A percentile compares a stretch with the other conserved stretches of the same genome.
Conservation (phyloP, 2,113 vertebrate species). For the Clinocottus analis region DNA sequence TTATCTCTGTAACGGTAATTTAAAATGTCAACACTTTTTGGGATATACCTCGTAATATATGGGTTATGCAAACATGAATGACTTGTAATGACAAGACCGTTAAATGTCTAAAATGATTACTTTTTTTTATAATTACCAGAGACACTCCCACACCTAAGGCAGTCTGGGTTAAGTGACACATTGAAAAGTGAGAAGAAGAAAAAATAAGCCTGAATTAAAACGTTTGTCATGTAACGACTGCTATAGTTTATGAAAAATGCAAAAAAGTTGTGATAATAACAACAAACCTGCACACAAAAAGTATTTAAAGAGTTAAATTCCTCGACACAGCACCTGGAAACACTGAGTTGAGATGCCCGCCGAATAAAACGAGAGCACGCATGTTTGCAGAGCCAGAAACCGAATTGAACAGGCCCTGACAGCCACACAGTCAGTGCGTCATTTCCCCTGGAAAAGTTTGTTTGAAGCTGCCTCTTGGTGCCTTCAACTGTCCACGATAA, state of each 20-base stretch:
- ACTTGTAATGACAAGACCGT: not conserved
- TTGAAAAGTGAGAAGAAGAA: not conserved
- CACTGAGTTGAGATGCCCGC: constrained; percentile 39
- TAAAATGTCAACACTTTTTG: not conserved
- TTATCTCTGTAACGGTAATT: too few relatives aligned
- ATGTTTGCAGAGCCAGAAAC: constrained; percentile 8
- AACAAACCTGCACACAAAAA: not conserved
- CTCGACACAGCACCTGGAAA: constrained; percentile 50
- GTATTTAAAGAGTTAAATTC: constrained; percentile 58
- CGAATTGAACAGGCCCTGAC: constrained; percentile 34
- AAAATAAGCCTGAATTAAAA: not conserved
- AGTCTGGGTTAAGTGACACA: not conserved
- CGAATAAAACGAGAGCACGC: constrained; percentile 39
- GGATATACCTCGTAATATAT: too few relatives aligned
- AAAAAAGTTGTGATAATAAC: not conserved
- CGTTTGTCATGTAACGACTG: not conserved
- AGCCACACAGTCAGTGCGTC: constrained; percentile 55
- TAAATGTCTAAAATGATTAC: not conserved
- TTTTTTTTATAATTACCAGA: not conserved
- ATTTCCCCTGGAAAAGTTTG: constrained; percentile 73
- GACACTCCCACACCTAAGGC: constrained; percentile 29
- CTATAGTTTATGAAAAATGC: not conserved
- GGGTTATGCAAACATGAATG: not conserved
- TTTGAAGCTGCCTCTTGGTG: constrained; percentile 49
- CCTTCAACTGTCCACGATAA: constrained; percentile 31